phyloP scores from a whole-genome alignment of 2,113 vertebrate species.

The Carassius carassius region DNA sequence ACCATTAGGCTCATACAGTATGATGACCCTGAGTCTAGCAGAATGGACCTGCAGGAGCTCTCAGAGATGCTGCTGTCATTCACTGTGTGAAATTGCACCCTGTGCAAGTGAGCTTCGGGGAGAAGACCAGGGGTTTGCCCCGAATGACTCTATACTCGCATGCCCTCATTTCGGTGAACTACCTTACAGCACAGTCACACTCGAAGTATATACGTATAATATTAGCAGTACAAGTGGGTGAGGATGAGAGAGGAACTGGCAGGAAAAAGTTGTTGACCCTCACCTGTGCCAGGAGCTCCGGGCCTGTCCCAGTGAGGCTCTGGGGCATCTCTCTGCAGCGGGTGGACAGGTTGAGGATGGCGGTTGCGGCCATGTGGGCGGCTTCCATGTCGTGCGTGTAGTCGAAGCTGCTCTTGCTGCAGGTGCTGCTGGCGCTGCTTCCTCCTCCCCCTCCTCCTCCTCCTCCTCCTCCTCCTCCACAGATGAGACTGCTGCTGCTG shows the following conservation, averaged over 20 bases:
- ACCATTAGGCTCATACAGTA: slow-evolving; percentile 34
- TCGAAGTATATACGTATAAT: neutral
- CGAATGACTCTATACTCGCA: neutral
- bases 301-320: slow-evolving; percentile 88
- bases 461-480: slow-evolving; percentile 66
- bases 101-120: neutral
- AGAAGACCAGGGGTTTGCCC: neutral
- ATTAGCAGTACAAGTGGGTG: slow-evolving; percentile 4
- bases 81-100: neutral
- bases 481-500: slow-evolving; percentile 86
- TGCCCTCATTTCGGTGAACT: neutral
- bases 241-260: neutral
- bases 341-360: slow-evolving; percentile 98
- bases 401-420: slow-evolving; percentile 99
- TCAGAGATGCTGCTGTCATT: neutral
- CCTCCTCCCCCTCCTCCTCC: slow-evolving; percentile 72
- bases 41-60: neutral
- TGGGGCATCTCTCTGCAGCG: slow-evolving; percentile 97
- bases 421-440: slow-evolving; percentile 98
- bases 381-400: slow-evolving; percentile 99
- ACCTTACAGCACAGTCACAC: too few relatives aligned
- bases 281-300: slow-evolving; percentile 91
- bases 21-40: slow-evolving; percentile 22
- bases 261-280: slow-evolving; percentile 50
- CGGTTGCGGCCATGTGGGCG: slow-evolving; percentile 97